Percentiles rank a stretch among this genome's conserved stretches.
These are phyloP conservation scores for Narcine bancroftii DNA, from an alignment of 2,113 vertebrate genomes.

Conservation along the genomic window DNA sequence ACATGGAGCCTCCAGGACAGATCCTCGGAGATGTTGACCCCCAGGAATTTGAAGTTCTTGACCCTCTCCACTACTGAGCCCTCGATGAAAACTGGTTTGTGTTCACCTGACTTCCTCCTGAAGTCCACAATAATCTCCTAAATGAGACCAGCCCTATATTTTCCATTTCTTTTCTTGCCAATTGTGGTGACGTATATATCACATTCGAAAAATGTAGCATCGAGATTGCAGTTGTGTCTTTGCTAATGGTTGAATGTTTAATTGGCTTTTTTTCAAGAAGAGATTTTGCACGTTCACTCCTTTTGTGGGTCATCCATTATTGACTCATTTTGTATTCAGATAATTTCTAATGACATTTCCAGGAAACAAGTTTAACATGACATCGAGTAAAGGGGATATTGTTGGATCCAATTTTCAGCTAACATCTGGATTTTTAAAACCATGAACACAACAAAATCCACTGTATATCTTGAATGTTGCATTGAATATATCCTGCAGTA, in stretches of 20 bases:
- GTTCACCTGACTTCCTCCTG: no score
- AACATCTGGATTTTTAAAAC: not conserved
- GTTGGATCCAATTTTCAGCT: not conserved
- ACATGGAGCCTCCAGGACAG: no score
- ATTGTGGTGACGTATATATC: not conserved
- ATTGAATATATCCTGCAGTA: not conserved
- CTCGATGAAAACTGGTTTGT: no score
- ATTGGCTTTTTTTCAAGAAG: not conserved
- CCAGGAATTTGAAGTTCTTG: no score
- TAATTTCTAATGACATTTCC: not conserved
- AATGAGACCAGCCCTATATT: not conserved
- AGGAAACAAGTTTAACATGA: not conserved
- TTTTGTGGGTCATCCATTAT: not conserved
- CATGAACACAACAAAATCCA: not conserved
- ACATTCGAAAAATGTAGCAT: not conserved
- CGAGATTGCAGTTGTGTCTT: not conserved
- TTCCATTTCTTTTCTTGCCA: not conserved
- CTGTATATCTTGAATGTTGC: not conserved
- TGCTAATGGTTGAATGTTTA: not conserved
- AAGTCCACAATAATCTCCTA: no score
- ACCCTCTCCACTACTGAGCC: no score
- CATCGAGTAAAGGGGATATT: not conserved
- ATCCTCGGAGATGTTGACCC: no score
- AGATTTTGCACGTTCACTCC: not conserved
- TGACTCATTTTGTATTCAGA: not conserved